Evolutionary conservation across 2,113 vertebrate genomes (phyloP).

Genomic region (Rhinolophus ferrumequinum): DNA sequence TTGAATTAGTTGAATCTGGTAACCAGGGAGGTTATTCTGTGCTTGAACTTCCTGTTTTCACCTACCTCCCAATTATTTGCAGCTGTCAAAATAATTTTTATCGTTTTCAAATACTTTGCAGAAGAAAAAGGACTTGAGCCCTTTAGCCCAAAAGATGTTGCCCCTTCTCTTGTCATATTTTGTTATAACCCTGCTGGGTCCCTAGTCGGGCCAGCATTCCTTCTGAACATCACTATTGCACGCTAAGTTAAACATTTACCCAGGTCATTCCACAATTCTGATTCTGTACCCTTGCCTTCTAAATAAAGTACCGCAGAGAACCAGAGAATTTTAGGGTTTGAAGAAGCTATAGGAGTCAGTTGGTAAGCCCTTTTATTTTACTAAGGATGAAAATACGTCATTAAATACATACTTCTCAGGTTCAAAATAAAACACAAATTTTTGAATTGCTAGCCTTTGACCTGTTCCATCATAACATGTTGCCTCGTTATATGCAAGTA

Average conservation of each 20-base stretch:
- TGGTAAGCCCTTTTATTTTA: background rate
- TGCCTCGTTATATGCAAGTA: background rate
- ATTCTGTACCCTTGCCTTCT: background rate
- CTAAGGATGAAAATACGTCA: background rate
- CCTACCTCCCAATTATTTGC: conserved; percentile 25
- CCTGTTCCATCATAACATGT: background rate
- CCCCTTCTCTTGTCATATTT: background rate
- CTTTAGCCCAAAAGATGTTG: background rate
- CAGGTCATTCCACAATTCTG: background rate
- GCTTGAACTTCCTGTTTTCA: conserved; percentile 58
- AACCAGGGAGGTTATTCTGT: background rate
- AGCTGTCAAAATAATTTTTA: conserved; percentile 68
- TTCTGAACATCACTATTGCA: background rate
- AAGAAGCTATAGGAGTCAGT: background rate
- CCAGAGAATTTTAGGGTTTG: background rate
- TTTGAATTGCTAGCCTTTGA: background rate
- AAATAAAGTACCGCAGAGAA: background rate
- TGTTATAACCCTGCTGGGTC: background rate
- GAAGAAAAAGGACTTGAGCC: background rate
- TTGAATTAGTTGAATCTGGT: background rate
- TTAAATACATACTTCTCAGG: conserved; percentile 2
- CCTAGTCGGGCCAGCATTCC: background rate
- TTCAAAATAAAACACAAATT: conserved; percentile 37
- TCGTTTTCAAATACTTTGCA: conserved; percentile 42
- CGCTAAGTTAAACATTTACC: background rate